A percentile compares a stretch with the other conserved stretches of the same genome.
phyloP scores from a whole-genome alignment of 2,113 vertebrate species.

The Hemicordylus capensis region DNA sequence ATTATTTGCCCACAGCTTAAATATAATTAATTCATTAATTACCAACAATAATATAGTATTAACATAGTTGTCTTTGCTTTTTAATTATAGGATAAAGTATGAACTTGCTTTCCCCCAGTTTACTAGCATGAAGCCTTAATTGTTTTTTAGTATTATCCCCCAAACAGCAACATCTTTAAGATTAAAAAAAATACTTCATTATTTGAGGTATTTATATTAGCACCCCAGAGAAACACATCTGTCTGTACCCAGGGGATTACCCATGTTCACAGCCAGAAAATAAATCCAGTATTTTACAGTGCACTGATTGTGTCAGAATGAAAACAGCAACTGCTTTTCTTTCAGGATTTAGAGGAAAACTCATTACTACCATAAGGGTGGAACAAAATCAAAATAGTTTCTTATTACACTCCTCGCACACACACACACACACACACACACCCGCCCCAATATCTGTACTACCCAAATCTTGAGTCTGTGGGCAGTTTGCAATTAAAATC shows the following conservation, averaged over 20 bases:
- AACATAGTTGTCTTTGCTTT: conserved; percentile 21
- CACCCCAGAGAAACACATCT: conserved; percentile 66
- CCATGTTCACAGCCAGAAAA: conserved; percentile 52
- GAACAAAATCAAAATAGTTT: background rate
- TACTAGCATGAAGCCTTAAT: conserved; percentile 37
- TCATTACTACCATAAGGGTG: background rate
- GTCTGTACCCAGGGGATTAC: conserved; percentile 52
- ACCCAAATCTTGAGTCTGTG: too few relatives aligned
- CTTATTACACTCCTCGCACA: too few relatives aligned
- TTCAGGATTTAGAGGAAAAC: background rate
- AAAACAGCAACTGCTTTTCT: conserved; percentile 52
- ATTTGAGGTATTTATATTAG: conserved; percentile 63
- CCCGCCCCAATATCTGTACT: too few relatives aligned
- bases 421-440: too few relatives aligned
- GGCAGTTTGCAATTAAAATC: too few relatives aligned
- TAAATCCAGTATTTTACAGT: conserved; percentile 37
- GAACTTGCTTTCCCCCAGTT: conserved; percentile 35
- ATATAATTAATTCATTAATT: conserved; percentile 2
- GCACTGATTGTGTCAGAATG: conserved; percentile 28
- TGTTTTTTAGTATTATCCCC: conserved; percentile 47
- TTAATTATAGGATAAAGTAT: conserved; percentile 41
- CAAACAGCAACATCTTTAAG: conserved; percentile 56
- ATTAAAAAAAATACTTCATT: conserved; percentile 56
- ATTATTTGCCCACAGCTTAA: background rate
- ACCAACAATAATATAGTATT: background rate